Percentiles rank a stretch among this genome's conserved stretches.
Conservation (phyloP, 2,113 vertebrate genomes). For the Turdus rufiventris region DNA sequence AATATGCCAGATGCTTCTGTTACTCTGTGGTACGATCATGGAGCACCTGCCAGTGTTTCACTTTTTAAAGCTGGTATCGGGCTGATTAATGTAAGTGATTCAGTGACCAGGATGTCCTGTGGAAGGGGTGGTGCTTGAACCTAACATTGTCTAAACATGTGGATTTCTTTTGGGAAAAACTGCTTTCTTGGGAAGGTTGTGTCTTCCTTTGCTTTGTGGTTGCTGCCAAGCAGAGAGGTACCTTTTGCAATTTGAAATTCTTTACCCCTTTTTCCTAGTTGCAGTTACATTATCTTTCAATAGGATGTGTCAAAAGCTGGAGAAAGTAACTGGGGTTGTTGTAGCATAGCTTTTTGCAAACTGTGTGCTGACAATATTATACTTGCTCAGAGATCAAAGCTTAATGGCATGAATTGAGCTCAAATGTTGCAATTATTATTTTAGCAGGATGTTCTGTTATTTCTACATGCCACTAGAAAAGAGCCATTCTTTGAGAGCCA, state of each 20-base stretch:
- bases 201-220: neutral
- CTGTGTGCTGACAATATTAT: neutral
- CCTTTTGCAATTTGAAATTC: neutral
- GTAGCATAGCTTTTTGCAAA: neutral
- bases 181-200: neutral
- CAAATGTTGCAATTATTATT: slow-evolving; percentile 6
- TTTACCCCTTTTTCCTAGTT: neutral
- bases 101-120: neutral
- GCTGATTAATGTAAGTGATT: neutral
- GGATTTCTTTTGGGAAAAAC: neutral
- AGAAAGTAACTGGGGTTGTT: neutral
- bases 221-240: neutral
- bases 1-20: neutral
- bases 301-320: neutral
- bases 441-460: slow-evolving; percentile 29
- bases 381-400: slow-evolving; percentile 2
- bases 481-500: neutral
- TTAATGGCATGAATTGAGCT: slow-evolving; percentile 9
- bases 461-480: neutral
- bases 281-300: neutral
- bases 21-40: neutral
- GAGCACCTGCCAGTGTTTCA: accelerated
- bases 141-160: neutral
- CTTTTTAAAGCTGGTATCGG: neutral
- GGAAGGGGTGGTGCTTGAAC: neutral